These are phyloP conservation scores for Hucho hucho DNA, from an alignment of 2,113 vertebrate genomes.

Conservation along the genomic window DNA sequence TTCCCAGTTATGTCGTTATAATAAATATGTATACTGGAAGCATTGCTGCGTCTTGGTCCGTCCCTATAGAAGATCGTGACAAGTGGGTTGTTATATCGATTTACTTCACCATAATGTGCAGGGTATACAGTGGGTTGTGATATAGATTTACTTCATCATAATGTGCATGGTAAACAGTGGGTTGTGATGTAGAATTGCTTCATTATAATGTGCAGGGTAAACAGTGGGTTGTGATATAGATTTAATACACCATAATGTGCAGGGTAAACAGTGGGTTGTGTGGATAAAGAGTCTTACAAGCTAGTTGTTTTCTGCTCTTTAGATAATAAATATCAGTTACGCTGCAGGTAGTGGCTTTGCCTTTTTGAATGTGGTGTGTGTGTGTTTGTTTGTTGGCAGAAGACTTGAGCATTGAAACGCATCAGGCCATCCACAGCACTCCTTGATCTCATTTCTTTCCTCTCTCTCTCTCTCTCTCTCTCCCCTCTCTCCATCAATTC, in stretches of 20 bases:
- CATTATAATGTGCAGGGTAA: conserved; percentile 18
- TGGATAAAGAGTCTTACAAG: conserved; percentile 20
- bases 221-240: conserved; percentile 42
- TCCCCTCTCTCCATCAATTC: not conserved
- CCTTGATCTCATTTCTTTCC: no score
- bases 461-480: conserved; percentile 4
- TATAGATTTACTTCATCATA: no score
- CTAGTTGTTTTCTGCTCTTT: not conserved
- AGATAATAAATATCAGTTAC: not conserved
- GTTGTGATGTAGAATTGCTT: no score
- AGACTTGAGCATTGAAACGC: conserved; percentile 24
- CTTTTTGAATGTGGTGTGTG: not conserved
- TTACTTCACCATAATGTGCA: conserved; percentile 35
- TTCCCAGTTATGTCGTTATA: no score
- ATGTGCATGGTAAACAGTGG: conserved; percentile 8
- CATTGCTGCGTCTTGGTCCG: no score
- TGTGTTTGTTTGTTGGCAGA: not conserved
- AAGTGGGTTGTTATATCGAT: conserved; percentile 31
- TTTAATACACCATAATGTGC: conserved; percentile 46
- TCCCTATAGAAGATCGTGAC: no score
- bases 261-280: conserved; percentile 32
- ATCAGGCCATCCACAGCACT: not conserved
- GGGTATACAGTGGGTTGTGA: conserved; percentile 3
- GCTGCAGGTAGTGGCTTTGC: not conserved
- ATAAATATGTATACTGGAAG: no score